A percentile compares a stretch with the other conserved stretches of the same genome.
Evolutionary conservation across 2,888 invertebrate genomes (phyloP).

Genomic region (Drosophila kokeensis): DNA sequence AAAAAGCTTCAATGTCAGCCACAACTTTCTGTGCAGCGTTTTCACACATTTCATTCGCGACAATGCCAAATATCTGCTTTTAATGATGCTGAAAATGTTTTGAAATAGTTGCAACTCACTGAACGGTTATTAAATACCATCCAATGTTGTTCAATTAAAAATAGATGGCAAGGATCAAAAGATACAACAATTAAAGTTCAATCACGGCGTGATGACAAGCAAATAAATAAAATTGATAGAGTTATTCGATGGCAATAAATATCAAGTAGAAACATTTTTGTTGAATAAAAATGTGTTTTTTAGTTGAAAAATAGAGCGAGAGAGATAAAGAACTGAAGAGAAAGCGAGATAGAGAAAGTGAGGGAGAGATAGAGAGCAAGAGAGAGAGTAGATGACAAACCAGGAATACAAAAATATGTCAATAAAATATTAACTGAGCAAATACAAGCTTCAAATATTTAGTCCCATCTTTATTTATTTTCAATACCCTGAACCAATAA

Average conservation of each 20-base stretch:
- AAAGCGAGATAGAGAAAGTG: too few relatives aligned
- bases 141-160: slow-evolving; percentile 18
- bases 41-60: slow-evolving; percentile 21
- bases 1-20: slow-evolving; percentile 54
- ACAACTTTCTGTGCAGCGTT: slow-evolving; percentile 31
- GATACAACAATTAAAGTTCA: neutral
- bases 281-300: neutral
- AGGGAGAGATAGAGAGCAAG: neutral
- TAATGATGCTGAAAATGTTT: slow-evolving; percentile 54
- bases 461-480: fast-evolving
- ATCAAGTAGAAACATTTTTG: neutral
- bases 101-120: slow-evolving; percentile 39
- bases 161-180: neutral
- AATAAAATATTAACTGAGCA: neutral
- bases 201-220: slow-evolving; percentile 6
- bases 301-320: too few relatives aligned
- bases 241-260: neutral
- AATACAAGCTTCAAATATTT: neutral
- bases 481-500: neutral
- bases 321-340: neutral
- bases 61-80: slow-evolving; percentile 35
- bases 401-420: neutral
- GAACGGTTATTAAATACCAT: slow-evolving; percentile 37
- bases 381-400: neutral
- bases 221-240: neutral